Percentiles rank a stretch among this genome's conserved stretches.
These are phyloP conservation scores for Stichodactyla helianthus DNA, from an alignment of 64 coral and sea anemone genomes.

Conservation along the genomic window DNA sequence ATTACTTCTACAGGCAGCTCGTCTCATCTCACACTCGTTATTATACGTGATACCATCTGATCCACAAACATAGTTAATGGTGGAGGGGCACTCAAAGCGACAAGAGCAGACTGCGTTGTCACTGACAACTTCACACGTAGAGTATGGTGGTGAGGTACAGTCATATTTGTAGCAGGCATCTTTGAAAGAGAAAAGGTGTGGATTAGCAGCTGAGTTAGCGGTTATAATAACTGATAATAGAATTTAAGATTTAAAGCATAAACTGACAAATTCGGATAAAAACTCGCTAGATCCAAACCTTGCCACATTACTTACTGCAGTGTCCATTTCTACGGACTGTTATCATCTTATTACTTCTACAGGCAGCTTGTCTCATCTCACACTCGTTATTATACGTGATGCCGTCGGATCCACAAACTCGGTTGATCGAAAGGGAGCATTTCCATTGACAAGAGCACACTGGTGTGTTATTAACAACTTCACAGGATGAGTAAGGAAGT, in stretches of 20 bases:
- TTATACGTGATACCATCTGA: not conserved
- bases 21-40: conserved; percentile 15
- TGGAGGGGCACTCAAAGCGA: not conserved
- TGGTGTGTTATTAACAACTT: conserved; percentile 1
- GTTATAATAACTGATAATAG: too few relatives aligned
- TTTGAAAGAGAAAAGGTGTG: not conserved
- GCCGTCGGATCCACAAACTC: conserved; percentile 26
- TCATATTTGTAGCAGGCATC: not conserved
- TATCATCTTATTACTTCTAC: conserved; percentile 3
- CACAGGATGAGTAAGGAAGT: conserved; percentile 16
- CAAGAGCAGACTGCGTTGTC: not conserved
- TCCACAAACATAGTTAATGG: conserved; percentile 1
- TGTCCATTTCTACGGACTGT: conserved; percentile 8
- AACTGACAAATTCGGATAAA: too few relatives aligned
- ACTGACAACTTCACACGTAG: not conserved
- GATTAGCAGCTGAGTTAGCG: not conserved
- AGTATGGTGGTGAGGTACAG: not conserved
- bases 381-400: conserved; percentile 19
- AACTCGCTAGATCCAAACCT: too few relatives aligned
- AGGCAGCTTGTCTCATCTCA: conserved; percentile 8
- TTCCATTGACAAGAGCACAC: not conserved
- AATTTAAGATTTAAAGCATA: too few relatives aligned
- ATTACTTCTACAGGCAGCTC: not conserved
- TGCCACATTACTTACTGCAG: too few relatives aligned
- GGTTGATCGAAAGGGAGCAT: not conserved